These are phyloP conservation scores for Sarcophaga rosellei DNA, from an alignment of 2,888 invertebrate species.

Conservation along the genomic window DNA sequence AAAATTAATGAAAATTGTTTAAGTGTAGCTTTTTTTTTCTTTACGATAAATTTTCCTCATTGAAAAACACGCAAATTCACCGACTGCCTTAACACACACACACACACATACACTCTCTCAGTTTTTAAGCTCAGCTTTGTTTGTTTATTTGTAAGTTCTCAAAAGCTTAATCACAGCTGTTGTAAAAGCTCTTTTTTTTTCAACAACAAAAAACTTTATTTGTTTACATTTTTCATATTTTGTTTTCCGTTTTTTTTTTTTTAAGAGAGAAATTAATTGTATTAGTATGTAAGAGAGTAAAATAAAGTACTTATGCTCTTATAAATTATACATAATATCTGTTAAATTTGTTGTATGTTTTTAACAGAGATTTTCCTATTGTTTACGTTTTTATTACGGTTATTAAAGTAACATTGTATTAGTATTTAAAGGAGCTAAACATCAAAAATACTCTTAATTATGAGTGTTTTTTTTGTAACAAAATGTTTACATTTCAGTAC, in stretches of 20 bases:
- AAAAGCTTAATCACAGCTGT: slow-evolving; percentile 53
- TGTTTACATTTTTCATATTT: slow-evolving; percentile 15
- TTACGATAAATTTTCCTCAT: neutral
- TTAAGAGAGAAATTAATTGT: neutral
- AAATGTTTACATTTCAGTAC: too few species aligned
- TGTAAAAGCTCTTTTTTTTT: slow-evolving; percentile 40
- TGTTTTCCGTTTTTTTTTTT: neutral
- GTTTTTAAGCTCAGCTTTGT: slow-evolving; percentile 49
- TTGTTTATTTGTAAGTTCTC: slow-evolving; percentile 44
- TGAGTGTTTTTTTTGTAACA: too few species aligned
- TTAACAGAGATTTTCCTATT: too few species aligned
- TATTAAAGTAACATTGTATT: too few species aligned
- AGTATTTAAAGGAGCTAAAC: too few species aligned
- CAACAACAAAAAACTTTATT: neutral
- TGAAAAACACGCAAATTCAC: neutral
- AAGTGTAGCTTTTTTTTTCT: neutral
- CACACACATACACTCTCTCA: neutral
- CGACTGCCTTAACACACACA: too few species aligned
- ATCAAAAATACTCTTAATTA: too few species aligned
- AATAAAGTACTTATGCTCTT: too few species aligned
- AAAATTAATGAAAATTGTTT: neutral
- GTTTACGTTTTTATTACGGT: too few species aligned
- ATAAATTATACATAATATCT: neutral
- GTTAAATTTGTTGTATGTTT: too few species aligned
- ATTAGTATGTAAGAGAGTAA: neutral